A percentile compares a stretch with the other conserved stretches of the same genome.
These are phyloP conservation scores for Numida meleagris DNA, from an alignment of 2,113 vertebrate genomes.

Conservation along the genomic window DNA sequence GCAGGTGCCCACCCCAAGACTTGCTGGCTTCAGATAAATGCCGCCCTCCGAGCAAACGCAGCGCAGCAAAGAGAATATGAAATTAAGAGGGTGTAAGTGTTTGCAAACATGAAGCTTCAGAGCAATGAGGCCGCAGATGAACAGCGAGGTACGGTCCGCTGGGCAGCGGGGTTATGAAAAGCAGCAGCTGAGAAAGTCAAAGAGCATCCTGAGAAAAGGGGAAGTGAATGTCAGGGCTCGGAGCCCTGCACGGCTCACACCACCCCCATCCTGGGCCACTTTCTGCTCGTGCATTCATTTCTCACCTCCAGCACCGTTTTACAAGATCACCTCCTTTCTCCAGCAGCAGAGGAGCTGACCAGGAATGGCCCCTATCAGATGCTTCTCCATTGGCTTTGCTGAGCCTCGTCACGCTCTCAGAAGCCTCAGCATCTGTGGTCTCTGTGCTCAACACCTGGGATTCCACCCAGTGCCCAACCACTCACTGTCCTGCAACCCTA, in stretches of 20 bases:
- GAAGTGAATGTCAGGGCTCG: background rate
- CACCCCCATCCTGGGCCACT: rapidly evolving
- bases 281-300: background rate
- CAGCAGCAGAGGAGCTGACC: background rate
- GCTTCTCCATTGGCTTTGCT: background rate
- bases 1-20: background rate
- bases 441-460: background rate
- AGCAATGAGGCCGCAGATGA: background rate
- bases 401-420: background rate
- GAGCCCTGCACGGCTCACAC: background rate
- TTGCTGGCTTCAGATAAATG: background rate
- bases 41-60: conserved; percentile 21
- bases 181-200: background rate
- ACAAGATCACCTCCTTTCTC: background rate
- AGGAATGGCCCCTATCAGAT: rapidly evolving
- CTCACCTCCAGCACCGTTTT: rapidly evolving
- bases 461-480: background rate
- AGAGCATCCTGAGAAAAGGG: background rate
- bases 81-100: conserved; percentile 24
- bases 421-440: background rate
- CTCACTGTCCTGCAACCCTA: background rate
- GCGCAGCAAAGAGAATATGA: background rate
- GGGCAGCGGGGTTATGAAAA: background rate
- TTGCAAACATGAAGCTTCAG: conserved; percentile 27
- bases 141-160: background rate